Evolutionary conservation across 2,113 vertebrate genomes (phyloP), one percentile per base, ranked within the genome.

Genomic region (Balaeniceps rex): DNA sequence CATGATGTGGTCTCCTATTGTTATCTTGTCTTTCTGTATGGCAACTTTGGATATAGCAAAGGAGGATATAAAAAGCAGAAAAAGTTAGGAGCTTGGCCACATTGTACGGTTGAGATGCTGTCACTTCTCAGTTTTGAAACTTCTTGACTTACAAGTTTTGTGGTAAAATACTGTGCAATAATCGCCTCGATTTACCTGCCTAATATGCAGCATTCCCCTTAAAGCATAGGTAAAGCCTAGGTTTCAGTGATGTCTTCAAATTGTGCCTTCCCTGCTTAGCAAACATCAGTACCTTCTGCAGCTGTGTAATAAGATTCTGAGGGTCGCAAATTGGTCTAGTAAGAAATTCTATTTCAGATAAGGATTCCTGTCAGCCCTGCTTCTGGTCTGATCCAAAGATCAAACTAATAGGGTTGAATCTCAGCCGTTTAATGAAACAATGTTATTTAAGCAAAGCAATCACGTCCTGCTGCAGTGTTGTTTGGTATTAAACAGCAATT

Each of bases 401-500:
- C 64, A 57, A 52, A 21, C 80, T 66, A 66, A 80, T 5, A 66
- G 80, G 88, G 34, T 66, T 4, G 21, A 68, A 70, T 71, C 33
- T 38, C 57, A 69, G 69, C 19, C n/a, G 34, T 81, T 88, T n/a
- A 82, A 90, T 79, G 61, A 77, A 94, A 83, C 72, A 90, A 58
- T 80, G 52, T 88, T 88, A 66, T 63, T 95, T 92, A 91, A 85
- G 84, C 80, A 96, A 83, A 93, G 77, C 71, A 79, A 76, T 87
- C 87, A 25, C 28, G 21, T 91, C 83, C 82, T 85, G 51, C 70
- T 83, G 86, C 78, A 88, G 57, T 2, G 3, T 81, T 91, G 90
- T 85, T 96, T 89, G 61, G 42, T 65, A 58, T 96, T 95, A 87
- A 94, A 76, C 33, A 77, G 71, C 81, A 93, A 60, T 96, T 91